A percentile compares a stretch with the other conserved stretches of the same genome.
These are phyloP conservation scores for Deilephila elpenor DNA, from an alignment of 2,888 invertebrate genomes.

Conservation along the genomic window DNA sequence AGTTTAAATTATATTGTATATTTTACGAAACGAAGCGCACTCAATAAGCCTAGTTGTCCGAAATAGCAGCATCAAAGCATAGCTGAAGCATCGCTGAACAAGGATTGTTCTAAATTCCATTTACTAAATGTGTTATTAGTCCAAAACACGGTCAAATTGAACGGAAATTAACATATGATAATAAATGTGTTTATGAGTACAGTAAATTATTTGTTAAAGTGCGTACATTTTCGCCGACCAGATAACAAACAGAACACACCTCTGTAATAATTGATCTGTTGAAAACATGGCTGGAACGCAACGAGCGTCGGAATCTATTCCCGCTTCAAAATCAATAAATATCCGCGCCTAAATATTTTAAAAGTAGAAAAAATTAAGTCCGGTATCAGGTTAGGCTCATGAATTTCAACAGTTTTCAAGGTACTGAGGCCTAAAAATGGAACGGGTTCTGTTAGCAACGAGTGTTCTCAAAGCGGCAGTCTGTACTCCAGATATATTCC, in stretches of 20 bases:
- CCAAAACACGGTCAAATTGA: neutral
- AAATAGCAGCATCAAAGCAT: no score
- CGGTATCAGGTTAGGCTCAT: neutral
- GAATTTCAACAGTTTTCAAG: conserved; percentile 1
- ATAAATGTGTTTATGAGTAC: neutral
- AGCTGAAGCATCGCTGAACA: no score
- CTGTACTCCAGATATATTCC: neutral
- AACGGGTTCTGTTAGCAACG: neutral
- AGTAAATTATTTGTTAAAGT: neutral
- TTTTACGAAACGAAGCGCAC: no score
- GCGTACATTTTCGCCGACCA: neutral
- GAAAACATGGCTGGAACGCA: neutral
- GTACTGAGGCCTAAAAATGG: neutral
- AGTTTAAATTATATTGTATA: no score
- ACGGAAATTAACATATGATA: neutral
- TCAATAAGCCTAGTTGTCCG: no score
- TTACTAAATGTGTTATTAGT: no score
- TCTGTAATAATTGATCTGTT: neutral
- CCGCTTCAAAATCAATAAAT: neutral
- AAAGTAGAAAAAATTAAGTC: neutral
- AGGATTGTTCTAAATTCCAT: no score
- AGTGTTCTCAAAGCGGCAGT: neutral
- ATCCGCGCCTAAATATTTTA: neutral
- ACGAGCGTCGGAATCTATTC: neutral
- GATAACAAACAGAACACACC: neutral